A percentile compares a stretch with the other conserved stretches of the same genome.
phyloP scores from a whole-genome alignment of 2,888 invertebrate species.

The Sesia apiformis region DNA sequence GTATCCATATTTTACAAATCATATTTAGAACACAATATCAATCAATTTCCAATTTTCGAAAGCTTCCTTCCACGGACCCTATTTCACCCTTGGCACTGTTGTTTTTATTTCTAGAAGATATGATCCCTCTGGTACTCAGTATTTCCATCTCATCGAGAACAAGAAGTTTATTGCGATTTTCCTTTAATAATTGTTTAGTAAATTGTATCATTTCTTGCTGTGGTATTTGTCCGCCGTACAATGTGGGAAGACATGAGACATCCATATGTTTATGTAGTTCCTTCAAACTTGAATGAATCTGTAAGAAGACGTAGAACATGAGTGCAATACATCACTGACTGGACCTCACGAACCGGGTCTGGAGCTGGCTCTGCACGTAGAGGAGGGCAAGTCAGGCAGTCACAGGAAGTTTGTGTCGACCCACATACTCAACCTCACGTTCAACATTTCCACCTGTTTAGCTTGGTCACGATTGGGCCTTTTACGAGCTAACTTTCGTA shows the following conservation, averaged over 20 bases:
- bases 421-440: too few species aligned
- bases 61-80: conserved; percentile 73
- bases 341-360: too few species aligned
- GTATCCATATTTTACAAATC: not conserved
- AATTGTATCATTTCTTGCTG: conserved; percentile 81
- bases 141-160: conserved; percentile 79
- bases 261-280: conserved; percentile 77
- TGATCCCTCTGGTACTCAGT: conserved; percentile 75
- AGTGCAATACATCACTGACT: too few species aligned
- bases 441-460: too few species aligned
- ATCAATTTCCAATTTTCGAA: conserved; percentile 81
- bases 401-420: too few species aligned
- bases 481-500: too few species aligned
- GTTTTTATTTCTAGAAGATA: conserved; percentile 35
- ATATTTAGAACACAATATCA: conserved; percentile 21
- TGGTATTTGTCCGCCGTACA: conserved; percentile 82
- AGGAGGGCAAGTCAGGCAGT: too few species aligned
- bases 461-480: too few species aligned
- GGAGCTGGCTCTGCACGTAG: too few species aligned
- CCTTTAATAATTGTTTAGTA: conserved; percentile 77
- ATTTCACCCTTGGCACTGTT: conserved; percentile 33
- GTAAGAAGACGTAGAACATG: conserved; percentile 18
- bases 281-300: conserved; percentile 75
- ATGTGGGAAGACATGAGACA: conserved; percentile 78
- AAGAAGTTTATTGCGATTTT: conserved; percentile 74